Evolutionary conservation across 2,888 invertebrate genomes (phyloP), one percentile per base, ranked within the genome.

Genomic region (Campoplex nolae): DNA sequence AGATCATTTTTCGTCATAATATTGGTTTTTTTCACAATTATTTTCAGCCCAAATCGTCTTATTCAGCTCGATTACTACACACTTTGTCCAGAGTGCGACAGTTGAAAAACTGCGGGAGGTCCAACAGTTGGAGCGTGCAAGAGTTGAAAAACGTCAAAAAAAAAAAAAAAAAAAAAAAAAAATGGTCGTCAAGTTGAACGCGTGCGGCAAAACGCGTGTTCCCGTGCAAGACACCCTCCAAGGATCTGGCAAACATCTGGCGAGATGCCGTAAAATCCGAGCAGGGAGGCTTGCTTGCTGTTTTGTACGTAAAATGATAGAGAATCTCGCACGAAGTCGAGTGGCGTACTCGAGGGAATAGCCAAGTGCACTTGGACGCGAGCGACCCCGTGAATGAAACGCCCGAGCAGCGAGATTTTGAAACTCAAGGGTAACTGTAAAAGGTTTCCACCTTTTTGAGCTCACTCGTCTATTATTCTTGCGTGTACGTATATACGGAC

Each of bases 371-470:
- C 89, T 88, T 86, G 84, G 82, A 54, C 84, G 84, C 84, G 87
- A 87, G 87, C 84, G 84, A 54, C 56, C 65, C 54, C 54, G 74
- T 65, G 45, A 54, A 79, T 74, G 82, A 70, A 70, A 77, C 82
- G 54, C 48, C 70, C 58, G 16, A 51, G 18, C 62, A 51, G 18
- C 62, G 62, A 51, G 28, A 75, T 58, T 76, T 75, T 70, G 3
- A 68, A 77, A 73, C 73, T 87, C 78, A 82, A 89, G 88, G 87
- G 87, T 81, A 85, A 75, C 71, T 56, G 88, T 89, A 91, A 91
- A 90, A 91, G 90, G 90, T 90, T 91, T 90, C 88, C 78, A 85
- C 90, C 90, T 88, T 88, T 87, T 89, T 88, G 82, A 88, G 84
- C 88, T 83, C 83, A 28, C 65, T 65, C 38, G 58, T 23, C 38